Evolutionary conservation across 2,113 vertebrate genomes (phyloP), one percentile per base, ranked within the genome.

Genomic region (Felis catus): DNA sequence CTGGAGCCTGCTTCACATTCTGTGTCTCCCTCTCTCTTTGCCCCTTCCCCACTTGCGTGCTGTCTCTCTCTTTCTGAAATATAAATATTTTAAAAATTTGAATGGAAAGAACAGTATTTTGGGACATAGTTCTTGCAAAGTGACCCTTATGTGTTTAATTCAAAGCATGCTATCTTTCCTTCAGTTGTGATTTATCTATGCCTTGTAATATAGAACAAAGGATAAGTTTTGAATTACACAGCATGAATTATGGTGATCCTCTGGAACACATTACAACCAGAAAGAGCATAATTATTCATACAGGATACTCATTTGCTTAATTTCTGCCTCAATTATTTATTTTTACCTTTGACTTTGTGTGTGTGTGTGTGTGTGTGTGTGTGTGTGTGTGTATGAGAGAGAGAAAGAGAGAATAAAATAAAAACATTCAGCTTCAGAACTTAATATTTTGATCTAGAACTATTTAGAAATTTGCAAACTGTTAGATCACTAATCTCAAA

Each of bases 391-490:
- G 14, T 25, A 21, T 27, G 39, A 41, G 55, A 55, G 55, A 58
- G 58, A 61, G 58, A 23, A 23, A 61, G 58, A 61, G 58, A 91
- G 41, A 94, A 68, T 45, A 94, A 94, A 96, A 81, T n/a, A 41
- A 94, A 66, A 85, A 63, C 18, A 61, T 93, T 4, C 27, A 84
- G 19, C 41, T 96, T 81, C 1, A 53, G 61, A 33, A 78, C 51
- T 82, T 91, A 91, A 13, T 63, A 74, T 92, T 85, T 78, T 95
- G 51, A 87, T 61, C 58, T 89, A 79, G 7, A 68, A 86, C 55
- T 94, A 68, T 84, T 82, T 66, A 85, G 33, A 84, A 58, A 39
- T 45, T 36, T 92, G 91, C 9, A 71, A 8, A 58, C 15, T 91
- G 31, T 86, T 90, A 39, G 1, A 79, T 86, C 6, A 86, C 9